Conservation (phyloP, 2,797 vertebrate species). For the Tragelaphus eurycerus region DNA sequence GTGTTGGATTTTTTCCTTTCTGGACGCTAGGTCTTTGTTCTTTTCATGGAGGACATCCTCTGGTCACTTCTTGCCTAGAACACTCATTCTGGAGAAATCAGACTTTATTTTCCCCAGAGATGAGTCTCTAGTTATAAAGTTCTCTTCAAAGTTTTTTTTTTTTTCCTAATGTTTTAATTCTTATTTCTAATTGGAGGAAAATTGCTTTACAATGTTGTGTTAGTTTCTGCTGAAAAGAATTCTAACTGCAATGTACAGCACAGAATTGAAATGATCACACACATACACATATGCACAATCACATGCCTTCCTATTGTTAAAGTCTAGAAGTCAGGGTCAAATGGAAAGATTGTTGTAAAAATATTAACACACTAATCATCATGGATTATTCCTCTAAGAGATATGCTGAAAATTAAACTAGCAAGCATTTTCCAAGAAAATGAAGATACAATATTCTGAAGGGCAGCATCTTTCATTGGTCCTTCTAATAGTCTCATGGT, state of each 20-base stretch:
- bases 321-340: constrained; percentile 31
- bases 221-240: constrained; percentile 1
- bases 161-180: not conserved
- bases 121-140: not conserved
- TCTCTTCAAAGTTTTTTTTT: not conserved
- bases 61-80: not conserved
- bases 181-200: not conserved
- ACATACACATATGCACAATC: not conserved
- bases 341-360: constrained; percentile 22
- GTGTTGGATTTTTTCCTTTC: not conserved
- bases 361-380: constrained; percentile 53
- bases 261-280: constrained; percentile 9
- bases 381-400: constrained; percentile 51
- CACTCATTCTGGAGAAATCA: not conserved
- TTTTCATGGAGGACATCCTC: not conserved
- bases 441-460: constrained; percentile 51
- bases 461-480: constrained; percentile 23
- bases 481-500: constrained; percentile 27
- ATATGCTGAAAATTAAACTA: constrained; percentile 61
- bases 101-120: not conserved
- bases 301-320: not conserved
- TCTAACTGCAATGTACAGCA: constrained; percentile 44
- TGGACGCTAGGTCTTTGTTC: not conserved
- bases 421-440: constrained; percentile 61
- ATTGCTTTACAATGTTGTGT: not conserved